These are phyloP conservation scores for Elysia chlorotica DNA, from an alignment of 1,140 invertebrate genomes.

Conservation along the genomic window DNA sequence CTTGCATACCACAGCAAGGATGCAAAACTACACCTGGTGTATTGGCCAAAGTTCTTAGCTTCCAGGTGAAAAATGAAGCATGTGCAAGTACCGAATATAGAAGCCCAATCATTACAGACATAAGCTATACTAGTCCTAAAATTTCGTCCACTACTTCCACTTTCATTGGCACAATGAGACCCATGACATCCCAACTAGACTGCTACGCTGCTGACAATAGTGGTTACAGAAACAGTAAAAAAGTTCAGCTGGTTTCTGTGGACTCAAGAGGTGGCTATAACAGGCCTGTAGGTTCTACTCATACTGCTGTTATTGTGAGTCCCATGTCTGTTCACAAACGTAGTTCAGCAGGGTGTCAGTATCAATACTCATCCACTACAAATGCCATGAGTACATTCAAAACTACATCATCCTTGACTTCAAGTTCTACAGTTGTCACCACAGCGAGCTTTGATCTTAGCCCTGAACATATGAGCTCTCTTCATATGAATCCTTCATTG, in stretches of 20 bases:
- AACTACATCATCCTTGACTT: too few relatives aligned
- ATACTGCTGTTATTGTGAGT: neutral
- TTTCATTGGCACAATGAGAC: constrained; percentile 15
- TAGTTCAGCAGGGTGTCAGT: too few relatives aligned
- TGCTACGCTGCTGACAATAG: too few relatives aligned
- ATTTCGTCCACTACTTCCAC: neutral
- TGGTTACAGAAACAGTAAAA: neutral
- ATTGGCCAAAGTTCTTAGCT: constrained; percentile 2
- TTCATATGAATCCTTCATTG: too few relatives aligned
- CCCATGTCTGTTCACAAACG: neutral
- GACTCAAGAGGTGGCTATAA: neutral
- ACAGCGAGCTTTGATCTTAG: too few relatives aligned
- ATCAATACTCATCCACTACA: too few relatives aligned
- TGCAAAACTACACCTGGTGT: neutral
- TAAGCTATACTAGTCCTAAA: neutral
- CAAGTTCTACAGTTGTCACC: too few relatives aligned
- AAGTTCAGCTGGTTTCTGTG: constrained; percentile 5
- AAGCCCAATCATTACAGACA: neutral
- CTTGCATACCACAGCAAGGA: neutral
- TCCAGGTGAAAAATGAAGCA: constrained; percentile 1
- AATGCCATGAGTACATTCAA: too few relatives aligned
- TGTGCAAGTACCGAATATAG: neutral
- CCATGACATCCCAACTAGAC: neutral
- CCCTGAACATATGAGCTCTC: too few relatives aligned
- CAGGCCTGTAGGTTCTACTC: neutral